Percentiles rank a stretch among this genome's conserved stretches.
Conservation (phyloP, 2,113 vertebrate species). For the Dasyurus viverrinus region DNA sequence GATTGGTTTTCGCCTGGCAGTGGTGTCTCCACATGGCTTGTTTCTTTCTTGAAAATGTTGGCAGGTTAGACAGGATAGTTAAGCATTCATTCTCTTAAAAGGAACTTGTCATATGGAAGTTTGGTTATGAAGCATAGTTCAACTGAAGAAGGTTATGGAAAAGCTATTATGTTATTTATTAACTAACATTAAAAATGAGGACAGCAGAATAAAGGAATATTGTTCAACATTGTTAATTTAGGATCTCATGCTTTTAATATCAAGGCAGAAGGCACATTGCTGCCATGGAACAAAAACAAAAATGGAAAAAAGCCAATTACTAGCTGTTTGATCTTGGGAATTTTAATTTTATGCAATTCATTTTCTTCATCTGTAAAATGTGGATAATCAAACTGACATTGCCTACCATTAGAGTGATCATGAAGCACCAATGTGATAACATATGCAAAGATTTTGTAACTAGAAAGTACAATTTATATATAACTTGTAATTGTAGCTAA, state of each 20-base stretch:
- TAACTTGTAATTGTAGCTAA: not conserved
- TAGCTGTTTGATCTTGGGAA: not conserved
- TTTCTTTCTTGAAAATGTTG: not conserved
- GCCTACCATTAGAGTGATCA: not conserved
- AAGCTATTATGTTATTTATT: not conserved
- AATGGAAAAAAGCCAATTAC: not conserved
- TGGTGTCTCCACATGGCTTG: not conserved
- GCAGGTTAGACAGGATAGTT: constrained; percentile 14
- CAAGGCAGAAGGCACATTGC: not conserved
- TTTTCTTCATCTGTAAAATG: not conserved
- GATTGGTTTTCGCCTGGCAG: not conserved
- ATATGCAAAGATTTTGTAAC: not conserved
- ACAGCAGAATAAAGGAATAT: not conserved
- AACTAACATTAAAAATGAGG: not conserved
- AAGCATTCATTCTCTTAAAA: constrained; percentile 38
- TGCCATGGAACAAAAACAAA: not conserved
- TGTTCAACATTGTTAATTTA: not conserved
- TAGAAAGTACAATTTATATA: not conserved
- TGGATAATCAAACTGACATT: not conserved
- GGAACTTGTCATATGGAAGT: not conserved
- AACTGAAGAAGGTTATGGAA: not conserved
- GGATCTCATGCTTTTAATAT: not conserved
- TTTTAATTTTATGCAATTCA: not conserved
- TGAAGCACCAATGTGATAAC: not conserved
- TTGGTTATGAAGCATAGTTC: not conserved